phyloP scores from a whole-genome alignment of 1,140 invertebrate species.

The Dolichoris vasculosae region DNA sequence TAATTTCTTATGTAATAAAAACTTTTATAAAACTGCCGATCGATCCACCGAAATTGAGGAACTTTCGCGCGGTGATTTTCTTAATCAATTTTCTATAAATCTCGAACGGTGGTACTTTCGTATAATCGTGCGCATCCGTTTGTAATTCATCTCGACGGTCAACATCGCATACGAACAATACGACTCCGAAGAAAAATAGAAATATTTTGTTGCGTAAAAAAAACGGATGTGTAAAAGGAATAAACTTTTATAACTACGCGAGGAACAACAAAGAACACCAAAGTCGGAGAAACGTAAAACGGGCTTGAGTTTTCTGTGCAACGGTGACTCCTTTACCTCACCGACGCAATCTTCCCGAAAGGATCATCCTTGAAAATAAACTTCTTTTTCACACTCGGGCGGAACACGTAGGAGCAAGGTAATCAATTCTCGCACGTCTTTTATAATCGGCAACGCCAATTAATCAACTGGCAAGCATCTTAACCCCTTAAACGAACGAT shows the following conservation, averaged over 20 bases:
- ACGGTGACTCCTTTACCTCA: not conserved
- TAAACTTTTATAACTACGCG: no score
- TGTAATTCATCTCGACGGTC: no score
- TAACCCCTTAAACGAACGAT: not conserved
- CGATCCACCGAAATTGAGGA: not conserved
- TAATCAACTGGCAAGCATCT: not conserved
- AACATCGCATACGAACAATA: no score
- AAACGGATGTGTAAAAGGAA: no score
- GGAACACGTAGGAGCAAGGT: not conserved
- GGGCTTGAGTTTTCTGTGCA: not conserved
- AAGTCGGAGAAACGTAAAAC: no score
- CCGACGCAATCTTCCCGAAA: not conserved
- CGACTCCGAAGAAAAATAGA: no score
- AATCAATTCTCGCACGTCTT: not conserved
- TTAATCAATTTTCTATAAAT: not conserved
- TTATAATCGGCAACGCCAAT: not conserved
- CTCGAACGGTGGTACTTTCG: not conserved
- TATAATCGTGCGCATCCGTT: no score
- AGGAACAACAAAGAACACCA: no score
- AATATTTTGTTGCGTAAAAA: no score
- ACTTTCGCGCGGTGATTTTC: not conserved
- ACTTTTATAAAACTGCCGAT: slow-evolving; percentile 9
- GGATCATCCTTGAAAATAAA: not conserved
- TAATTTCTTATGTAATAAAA: not conserved
- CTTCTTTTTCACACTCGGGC: not conserved